phyloP scores from a whole-genome alignment of 2,888 invertebrate genomes.

The Exocentrus adspersus region DNA sequence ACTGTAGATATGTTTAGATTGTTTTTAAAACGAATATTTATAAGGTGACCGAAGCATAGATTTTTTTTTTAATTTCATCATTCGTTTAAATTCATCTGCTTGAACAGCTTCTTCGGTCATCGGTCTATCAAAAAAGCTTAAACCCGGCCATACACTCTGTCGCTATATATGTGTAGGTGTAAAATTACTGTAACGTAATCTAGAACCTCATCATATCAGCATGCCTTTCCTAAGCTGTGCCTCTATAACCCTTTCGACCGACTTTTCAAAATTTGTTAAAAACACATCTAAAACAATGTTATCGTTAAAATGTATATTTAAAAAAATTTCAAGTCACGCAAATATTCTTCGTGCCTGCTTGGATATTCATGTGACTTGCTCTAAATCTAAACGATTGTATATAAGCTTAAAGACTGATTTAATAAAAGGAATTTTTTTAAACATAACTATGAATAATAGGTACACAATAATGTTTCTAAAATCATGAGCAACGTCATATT shows the following conservation, averaged over 20 bases:
- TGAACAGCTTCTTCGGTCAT: not conserved
- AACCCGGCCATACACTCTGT: constrained; percentile 11
- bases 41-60: too few relatives aligned
- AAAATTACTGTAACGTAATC: constrained; percentile 34
- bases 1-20: too few relatives aligned
- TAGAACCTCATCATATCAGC: constrained; percentile 55
- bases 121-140: constrained; percentile 10
- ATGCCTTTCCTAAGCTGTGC: constrained; percentile 58
- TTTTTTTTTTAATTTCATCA: not conserved
- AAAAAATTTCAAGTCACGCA: constrained; percentile 27
- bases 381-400: constrained; percentile 35
- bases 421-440: constrained; percentile 39
- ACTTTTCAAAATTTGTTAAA: constrained; percentile 33
- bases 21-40: too few relatives aligned
- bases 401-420: constrained; percentile 48
- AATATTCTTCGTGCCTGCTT: not conserved
- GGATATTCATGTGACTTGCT: constrained; percentile 34
- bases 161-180: constrained; percentile 7
- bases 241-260: constrained; percentile 43
- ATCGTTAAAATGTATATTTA: constrained; percentile 7
- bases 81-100: not conserved
- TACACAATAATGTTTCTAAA: constrained; percentile 8
- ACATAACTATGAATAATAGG: constrained; percentile 7
- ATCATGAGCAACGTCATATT: constrained; percentile 3
- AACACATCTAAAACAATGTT: constrained; percentile 21